Percentiles rank a stretch among this genome's conserved stretches.
Conservation (phyloP, 2,797 vertebrate genomes). For the Buphagus erythrorhynchus region DNA sequence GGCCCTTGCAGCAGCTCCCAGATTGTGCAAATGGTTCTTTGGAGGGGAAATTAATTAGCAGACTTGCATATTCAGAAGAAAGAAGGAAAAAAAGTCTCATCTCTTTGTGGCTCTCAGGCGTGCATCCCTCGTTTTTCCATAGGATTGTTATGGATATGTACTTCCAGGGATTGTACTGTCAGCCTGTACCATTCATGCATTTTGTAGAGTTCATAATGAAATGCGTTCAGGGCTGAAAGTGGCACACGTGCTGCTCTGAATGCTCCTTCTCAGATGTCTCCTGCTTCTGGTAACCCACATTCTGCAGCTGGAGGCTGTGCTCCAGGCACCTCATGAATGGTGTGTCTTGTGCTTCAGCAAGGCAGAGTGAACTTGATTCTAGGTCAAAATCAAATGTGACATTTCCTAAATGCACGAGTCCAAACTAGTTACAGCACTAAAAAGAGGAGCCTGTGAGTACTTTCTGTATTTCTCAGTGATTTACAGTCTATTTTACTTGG, state of each 20-base stretch:
- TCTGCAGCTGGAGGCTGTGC: constrained; percentile 48
- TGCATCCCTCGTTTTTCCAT: neutral
- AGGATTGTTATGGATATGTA: neutral
- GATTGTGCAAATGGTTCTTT: neutral
- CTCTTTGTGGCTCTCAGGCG: neutral
- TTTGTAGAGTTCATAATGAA: neutral
- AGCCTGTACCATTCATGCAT: constrained; percentile 2
- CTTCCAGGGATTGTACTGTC: neutral
- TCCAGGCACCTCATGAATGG: neutral
- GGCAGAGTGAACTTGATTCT: neutral
- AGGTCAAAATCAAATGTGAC: constrained; percentile 55
- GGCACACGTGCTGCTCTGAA: constrained; percentile 54
- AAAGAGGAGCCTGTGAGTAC: neutral
- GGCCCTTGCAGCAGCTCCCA: neutral
- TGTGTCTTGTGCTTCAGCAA: neutral
- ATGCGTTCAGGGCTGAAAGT: neutral
- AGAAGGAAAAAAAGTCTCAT: neutral
- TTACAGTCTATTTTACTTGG: neutral
- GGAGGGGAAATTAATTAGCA: neutral
- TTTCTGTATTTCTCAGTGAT: neutral
- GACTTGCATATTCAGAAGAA: neutral
- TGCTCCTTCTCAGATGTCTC: constrained; percentile 57
- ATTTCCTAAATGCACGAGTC: neutral
- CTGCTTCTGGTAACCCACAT: constrained; percentile 57
- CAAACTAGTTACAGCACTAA: neutral